Conservation (phyloP, 2,797 vertebrate genomes). For the Columba guinea region DNA sequence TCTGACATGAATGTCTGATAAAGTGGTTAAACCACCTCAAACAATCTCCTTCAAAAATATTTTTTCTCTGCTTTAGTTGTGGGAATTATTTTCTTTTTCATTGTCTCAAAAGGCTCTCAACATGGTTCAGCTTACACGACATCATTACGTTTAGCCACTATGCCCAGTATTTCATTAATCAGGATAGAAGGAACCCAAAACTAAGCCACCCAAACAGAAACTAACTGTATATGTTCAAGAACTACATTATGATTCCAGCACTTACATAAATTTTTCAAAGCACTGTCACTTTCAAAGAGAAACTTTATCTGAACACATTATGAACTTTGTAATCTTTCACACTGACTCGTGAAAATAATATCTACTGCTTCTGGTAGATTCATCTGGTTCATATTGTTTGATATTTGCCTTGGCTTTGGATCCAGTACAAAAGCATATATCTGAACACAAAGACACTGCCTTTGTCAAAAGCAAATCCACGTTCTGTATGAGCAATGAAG, state of each 20-base stretch:
- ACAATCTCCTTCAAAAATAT: not conserved
- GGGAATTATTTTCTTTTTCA: not conserved
- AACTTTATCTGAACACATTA: not conserved
- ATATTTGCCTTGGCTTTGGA: conserved; percentile 55
- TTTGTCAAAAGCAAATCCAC: conserved; percentile 18
- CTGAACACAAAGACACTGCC: conserved; percentile 5
- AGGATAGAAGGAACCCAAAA: conserved; percentile 19
- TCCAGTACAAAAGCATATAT: conserved; percentile 19
- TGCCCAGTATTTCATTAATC: not conserved
- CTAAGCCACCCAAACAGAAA: not conserved
- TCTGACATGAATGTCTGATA: conserved; percentile 13
- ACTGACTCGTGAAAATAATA: not conserved
- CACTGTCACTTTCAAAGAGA: not conserved
- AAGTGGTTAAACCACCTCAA: conserved; percentile 43
- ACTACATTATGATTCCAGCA: not conserved
- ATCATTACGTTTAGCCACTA: not conserved
- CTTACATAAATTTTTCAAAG: not conserved
- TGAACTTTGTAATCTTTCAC: not conserved
- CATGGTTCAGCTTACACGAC: not conserved
- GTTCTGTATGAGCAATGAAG: not conserved
- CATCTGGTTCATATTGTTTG: conserved; percentile 40
- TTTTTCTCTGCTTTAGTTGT: conserved; percentile 21
- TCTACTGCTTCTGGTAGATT: not conserved
- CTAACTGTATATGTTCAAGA: not conserved
- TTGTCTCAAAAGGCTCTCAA: not conserved